Evolutionary conservation across 2,113 vertebrate genomes (phyloP).

Genomic region (Coturnix japonica): DNA sequence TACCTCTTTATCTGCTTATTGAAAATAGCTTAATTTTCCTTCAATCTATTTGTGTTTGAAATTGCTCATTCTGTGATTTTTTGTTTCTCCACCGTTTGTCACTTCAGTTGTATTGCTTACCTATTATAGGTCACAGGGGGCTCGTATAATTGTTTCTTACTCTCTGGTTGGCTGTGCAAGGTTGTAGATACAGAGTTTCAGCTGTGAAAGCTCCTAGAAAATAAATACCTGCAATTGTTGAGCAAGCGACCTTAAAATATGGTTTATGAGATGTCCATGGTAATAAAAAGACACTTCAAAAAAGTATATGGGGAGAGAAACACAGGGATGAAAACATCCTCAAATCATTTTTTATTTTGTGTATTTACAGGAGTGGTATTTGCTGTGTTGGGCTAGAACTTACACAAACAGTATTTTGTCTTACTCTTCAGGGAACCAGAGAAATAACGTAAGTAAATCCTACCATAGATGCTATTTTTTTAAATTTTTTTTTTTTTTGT

Average conservation of each 20-base stretch:
- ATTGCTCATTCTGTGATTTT: constrained; percentile 22
- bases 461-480: neutral
- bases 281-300: constrained; percentile 56
- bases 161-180: constrained; percentile 38
- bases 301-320: constrained; percentile 18
- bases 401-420: constrained; percentile 44
- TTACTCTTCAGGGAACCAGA: constrained; percentile 39
- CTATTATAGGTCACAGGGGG: constrained; percentile 14
- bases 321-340: neutral
- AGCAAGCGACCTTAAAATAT: constrained; percentile 46
- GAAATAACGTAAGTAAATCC: constrained; percentile 24
- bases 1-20: neutral
- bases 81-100: constrained; percentile 21
- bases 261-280: constrained; percentile 54
- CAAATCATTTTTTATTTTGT: constrained; percentile 66
- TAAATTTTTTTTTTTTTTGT: neutral
- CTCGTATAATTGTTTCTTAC: constrained; percentile 45
- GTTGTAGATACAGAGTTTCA: constrained; percentile 52
- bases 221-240: constrained; percentile 62
- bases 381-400: constrained; percentile 19
- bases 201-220: constrained; percentile 46
- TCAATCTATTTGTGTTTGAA: neutral
- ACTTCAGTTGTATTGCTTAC: constrained; percentile 25
- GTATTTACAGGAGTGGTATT: constrained; percentile 54
- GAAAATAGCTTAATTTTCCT: neutral